phyloP scores from a whole-genome alignment of 2,113 vertebrate species.

The Poeciliopsis retropinna region DNA sequence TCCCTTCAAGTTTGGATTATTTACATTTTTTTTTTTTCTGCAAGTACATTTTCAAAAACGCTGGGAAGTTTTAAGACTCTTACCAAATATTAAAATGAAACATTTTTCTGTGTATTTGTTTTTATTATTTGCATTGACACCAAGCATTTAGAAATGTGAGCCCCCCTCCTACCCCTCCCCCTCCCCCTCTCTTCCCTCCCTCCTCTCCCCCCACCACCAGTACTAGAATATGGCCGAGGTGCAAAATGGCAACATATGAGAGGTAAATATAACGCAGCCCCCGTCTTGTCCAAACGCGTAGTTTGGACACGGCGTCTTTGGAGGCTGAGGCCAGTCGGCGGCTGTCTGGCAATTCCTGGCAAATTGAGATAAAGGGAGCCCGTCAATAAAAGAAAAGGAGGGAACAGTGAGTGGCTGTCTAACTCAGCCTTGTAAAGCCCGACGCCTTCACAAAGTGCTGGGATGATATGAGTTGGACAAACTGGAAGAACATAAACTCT shows the following conservation, averaged over 20 bases:
- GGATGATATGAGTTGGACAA: slow-evolving; percentile 48
- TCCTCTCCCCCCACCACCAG: slow-evolving; percentile 7
- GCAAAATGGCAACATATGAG: slow-evolving; percentile 57
- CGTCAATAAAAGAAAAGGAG: slow-evolving; percentile 72
- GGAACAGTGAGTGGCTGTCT: slow-evolving; percentile 69
- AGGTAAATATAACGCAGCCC: slow-evolving; percentile 39
- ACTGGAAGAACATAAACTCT: slow-evolving; percentile 39
- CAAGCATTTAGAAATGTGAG: neutral
- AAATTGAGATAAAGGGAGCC: slow-evolving; percentile 79
- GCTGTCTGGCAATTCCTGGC: slow-evolving; percentile 72
- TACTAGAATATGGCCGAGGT: slow-evolving; percentile 48
- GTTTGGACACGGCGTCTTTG: slow-evolving; percentile 1
- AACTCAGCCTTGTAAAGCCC: slow-evolving; percentile 67
- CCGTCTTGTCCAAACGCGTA: slow-evolving; percentile 44
- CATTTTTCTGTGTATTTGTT: too few species aligned
- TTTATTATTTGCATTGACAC: neutral
- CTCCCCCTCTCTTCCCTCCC: neutral
- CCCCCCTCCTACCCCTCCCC: neutral
- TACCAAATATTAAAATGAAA: neutral
- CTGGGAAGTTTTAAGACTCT: neutral
- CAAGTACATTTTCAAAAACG: neutral
- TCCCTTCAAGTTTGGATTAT: neutral
- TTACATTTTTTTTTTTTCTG: neutral
- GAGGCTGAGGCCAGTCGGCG: slow-evolving; percentile 63
- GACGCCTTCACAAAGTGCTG: slow-evolving; percentile 61